Evolutionary conservation across 1,140 invertebrate genomes (phyloP).

Genomic region (Phenacoccus solenopsis): DNA sequence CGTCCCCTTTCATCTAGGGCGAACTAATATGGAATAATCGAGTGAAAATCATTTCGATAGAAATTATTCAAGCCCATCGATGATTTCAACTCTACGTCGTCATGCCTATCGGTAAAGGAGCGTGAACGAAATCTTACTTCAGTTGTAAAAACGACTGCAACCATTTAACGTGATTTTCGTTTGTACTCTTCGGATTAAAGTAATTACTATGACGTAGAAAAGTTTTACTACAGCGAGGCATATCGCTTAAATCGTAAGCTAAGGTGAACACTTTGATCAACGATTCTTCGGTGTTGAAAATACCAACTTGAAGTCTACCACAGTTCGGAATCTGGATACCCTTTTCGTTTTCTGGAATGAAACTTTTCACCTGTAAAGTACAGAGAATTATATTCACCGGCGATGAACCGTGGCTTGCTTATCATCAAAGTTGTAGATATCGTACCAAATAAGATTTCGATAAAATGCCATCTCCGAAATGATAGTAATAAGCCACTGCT

Average conservation of each 20-base stretch:
- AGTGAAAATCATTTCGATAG: no score
- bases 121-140: neutral
- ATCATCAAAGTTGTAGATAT: neutral
- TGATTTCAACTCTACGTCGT: no score
- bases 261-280: neutral
- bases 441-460: conserved; percentile 5
- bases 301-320: neutral
- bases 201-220: conserved; percentile 12
- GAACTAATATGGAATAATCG: no score
- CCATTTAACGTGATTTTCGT: neutral
- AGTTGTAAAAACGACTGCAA: neutral
- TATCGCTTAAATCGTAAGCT: conserved; percentile 7
- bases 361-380: neutral
- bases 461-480: conserved; percentile 1
- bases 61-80: neutral
- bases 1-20: no score
- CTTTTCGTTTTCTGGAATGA: neutral
- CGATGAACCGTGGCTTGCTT: no score
- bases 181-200: neutral
- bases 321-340: neutral
- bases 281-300: conserved; percentile 5
- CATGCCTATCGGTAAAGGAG: no score
- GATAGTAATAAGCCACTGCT: neutral
- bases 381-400: no score
- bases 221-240: conserved; percentile 4